Percentiles rank a stretch among this genome's conserved stretches.
phyloP scores from a whole-genome alignment of 2,113 vertebrate species.

The Nyctereutes procyonoides region DNA sequence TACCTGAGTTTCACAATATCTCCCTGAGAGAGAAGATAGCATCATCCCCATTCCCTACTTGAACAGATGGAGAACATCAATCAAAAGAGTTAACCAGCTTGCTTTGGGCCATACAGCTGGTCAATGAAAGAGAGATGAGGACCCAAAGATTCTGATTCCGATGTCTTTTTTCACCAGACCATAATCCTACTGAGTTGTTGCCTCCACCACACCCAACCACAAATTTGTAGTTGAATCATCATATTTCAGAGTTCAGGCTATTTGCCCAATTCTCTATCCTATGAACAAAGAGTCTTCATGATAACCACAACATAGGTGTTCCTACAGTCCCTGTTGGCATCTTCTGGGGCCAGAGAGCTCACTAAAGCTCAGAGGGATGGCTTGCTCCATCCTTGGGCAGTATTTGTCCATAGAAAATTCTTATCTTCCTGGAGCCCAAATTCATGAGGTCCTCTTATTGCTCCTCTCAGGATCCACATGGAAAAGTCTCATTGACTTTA shows the following conservation, averaged over 20 bases:
- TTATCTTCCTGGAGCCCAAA: neutral
- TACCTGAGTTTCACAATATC: neutral
- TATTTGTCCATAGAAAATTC: neutral
- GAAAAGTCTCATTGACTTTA: neutral
- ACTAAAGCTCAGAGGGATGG: neutral
- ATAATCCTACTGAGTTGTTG: neutral
- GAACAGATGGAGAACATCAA: neutral
- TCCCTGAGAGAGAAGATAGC: neutral
- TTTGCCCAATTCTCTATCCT: neutral
- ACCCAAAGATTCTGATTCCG: neutral
- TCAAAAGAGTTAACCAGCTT: neutral
- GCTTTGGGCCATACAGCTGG: neutral
- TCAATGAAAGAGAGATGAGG: neutral
- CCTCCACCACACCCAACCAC: neutral
- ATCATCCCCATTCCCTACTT: rapidly evolving
- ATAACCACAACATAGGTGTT: neutral
- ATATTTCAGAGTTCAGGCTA: neutral
- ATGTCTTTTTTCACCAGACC: neutral
- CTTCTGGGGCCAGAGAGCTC: neutral
- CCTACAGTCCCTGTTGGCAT: neutral
- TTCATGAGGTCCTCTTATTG: neutral
- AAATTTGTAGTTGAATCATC: neutral
- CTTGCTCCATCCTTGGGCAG: neutral
- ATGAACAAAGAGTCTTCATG: neutral
- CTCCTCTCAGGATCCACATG: neutral